These are phyloP conservation scores for Agelastica alni DNA, from an alignment of 2,888 invertebrate species.

Conservation along the genomic window DNA sequence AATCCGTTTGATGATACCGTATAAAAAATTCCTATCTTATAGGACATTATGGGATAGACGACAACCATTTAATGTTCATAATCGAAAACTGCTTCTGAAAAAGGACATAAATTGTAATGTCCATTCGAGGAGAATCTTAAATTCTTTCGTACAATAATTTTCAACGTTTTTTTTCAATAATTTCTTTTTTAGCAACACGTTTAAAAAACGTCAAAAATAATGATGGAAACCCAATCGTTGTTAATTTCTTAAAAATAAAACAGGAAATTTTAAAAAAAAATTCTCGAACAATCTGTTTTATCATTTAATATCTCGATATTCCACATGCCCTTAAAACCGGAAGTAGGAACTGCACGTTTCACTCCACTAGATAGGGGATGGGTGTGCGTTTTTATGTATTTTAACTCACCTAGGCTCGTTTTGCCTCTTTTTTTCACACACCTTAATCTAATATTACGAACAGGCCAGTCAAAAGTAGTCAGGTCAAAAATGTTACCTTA, in stretches of 20 bases:
- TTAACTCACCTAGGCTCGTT: conserved; percentile 43
- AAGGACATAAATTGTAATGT: background rate
- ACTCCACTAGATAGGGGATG: conserved; percentile 39
- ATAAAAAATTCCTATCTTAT: background rate
- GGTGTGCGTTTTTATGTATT: conserved; percentile 46
- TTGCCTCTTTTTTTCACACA: conserved; percentile 43
- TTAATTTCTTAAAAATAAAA: no score
- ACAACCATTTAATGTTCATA: no score
- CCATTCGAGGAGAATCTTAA: no score
- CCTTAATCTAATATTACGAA: conserved; percentile 47
- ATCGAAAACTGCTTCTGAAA: background rate
- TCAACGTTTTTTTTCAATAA: no score
- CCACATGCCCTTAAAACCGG: conserved; percentile 20
- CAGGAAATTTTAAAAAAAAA: no score
- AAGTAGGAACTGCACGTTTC: conserved; percentile 43
- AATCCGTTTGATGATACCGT: no score
- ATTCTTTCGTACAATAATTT: no score
- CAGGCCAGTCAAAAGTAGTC: conserved; percentile 21
- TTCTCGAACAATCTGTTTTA: conserved; percentile 10
- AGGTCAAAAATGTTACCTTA: no score
- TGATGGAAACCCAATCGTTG: no score
- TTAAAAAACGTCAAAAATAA: no score
- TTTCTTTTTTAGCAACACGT: no score
- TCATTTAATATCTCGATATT: conserved; percentile 12
- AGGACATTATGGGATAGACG: no score